Percentiles rank a stretch among this genome's conserved stretches.
phyloP scores from a whole-genome alignment of 1,140 invertebrate species.

The Homalodisca vitripennis region DNA sequence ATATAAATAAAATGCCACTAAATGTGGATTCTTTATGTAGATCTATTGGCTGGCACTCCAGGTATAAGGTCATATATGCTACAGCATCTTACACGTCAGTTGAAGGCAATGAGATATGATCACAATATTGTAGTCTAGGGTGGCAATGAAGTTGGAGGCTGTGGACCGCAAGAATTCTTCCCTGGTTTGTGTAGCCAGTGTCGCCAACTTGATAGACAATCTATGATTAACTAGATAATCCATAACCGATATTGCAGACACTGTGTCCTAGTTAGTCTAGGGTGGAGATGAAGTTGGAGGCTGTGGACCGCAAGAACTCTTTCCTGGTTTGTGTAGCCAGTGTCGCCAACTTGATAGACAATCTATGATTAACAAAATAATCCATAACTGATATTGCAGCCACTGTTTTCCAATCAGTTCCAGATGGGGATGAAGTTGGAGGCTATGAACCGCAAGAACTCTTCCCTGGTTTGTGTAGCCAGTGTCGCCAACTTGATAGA shows the following conservation, averaged over 20 bases:
- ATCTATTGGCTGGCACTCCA: too few relatives aligned
- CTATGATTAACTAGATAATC: too few relatives aligned
- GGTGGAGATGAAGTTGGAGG: constrained; percentile 92
- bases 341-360: constrained; percentile 79
- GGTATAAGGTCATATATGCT: too few relatives aligned
- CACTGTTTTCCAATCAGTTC: constrained; percentile 73
- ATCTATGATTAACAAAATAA: too few relatives aligned
- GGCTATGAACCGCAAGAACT: constrained; percentile 90
- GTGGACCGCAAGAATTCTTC: constrained; percentile 87
- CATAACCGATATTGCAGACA: constrained; percentile 55
- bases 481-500: constrained; percentile 82
- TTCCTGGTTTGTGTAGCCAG: constrained; percentile 85
- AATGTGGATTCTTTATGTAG: too few relatives aligned
- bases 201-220: constrained; percentile 80
- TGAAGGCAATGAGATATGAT: too few relatives aligned
- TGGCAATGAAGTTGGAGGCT: constrained; percentile 94
- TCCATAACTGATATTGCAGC: constrained; percentile 55
- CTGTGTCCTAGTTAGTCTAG: constrained; percentile 74
- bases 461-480: constrained; percentile 82
- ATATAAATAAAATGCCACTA: too few relatives aligned
- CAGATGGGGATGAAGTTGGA: constrained; percentile 91
- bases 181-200: constrained; percentile 84
- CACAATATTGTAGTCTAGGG: too few relatives aligned
- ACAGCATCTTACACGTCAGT: too few relatives aligned
- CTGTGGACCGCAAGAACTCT: constrained; percentile 88